Conservation (phyloP, 2,888 invertebrate species). For the Rhopalosiphum nymphaeae region DNA sequence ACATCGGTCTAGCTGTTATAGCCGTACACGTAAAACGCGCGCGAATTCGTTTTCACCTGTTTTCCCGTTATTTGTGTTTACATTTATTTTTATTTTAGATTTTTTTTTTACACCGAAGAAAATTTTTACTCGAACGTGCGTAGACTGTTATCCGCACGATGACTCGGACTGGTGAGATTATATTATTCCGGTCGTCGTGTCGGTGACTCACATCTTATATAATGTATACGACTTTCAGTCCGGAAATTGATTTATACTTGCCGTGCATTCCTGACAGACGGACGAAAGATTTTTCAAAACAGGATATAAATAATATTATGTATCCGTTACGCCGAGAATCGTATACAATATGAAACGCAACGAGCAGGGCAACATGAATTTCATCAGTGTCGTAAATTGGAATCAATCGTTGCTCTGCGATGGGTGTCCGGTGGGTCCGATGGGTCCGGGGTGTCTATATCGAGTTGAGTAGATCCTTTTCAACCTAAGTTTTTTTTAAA, state of each 20-base stretch:
- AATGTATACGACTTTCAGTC: background rate
- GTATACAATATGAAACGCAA: background rate
- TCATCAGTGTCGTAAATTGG: background rate
- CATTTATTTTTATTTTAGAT: background rate
- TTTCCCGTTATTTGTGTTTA: slow-evolving; percentile 26
- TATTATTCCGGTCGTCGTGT: background rate
- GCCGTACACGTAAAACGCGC: background rate
- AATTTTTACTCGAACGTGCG: background rate
- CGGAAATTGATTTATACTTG: background rate
- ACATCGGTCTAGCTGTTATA: background rate
- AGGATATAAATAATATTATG: background rate
- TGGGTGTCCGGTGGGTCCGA: too few relatives aligned
- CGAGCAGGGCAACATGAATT: background rate
- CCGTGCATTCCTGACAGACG: background rate
- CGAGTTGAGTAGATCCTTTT: background rate
- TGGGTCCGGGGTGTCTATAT: background rate
- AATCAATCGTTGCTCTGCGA: background rate
- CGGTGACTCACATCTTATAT: background rate
- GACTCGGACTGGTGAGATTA: background rate
- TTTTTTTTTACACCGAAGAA: background rate
- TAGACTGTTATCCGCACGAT: background rate
- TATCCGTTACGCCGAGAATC: background rate
- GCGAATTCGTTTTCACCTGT: slow-evolving; percentile 14
- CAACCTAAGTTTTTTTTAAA: background rate
- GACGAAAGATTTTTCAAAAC: background rate